A percentile compares a stretch with the other conserved stretches of the same genome.
Evolutionary conservation across 2,888 invertebrate species (phyloP).

Genomic region (Colletes collaris): DNA sequence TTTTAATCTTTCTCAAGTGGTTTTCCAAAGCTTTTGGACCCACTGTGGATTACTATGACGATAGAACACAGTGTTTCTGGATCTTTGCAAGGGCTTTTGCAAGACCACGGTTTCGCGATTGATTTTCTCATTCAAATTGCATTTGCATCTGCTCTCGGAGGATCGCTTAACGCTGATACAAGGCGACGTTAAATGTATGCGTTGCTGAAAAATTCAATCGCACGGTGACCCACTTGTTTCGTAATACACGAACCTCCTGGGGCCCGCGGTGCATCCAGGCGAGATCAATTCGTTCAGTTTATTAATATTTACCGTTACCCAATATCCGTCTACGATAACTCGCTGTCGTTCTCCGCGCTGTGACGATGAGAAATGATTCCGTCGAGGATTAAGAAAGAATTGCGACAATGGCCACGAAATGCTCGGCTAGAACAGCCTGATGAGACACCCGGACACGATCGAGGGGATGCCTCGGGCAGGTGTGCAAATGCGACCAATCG

Average conservation of each 20-base stretch:
- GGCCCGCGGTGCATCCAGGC: constrained; percentile 30
- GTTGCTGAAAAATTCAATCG: constrained; percentile 46
- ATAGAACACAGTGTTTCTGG: too few species aligned
- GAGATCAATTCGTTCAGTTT: constrained; percentile 53
- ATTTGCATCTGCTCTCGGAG: not conserved
- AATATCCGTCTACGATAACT: constrained; percentile 33
- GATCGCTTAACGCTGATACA: not conserved
- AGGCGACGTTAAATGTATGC: constrained; percentile 3
- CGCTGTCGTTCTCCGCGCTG: not conserved
- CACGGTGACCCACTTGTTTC: constrained; percentile 40
- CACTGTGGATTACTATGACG: too few species aligned
- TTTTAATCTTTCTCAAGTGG: too few species aligned
- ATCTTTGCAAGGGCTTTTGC: too few species aligned
- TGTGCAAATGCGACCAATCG: too few species aligned
- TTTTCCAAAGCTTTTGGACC: too few species aligned
- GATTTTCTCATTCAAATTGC: not conserved
- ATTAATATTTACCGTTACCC: constrained; percentile 58
- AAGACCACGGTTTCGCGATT: too few species aligned
- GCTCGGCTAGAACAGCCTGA: too few species aligned
- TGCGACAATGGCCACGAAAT: not conserved
- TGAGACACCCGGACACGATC: too few species aligned
- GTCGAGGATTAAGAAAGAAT: not conserved
- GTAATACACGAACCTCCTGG: constrained; percentile 54
- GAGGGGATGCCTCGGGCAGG: too few species aligned
- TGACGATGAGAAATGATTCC: constrained; percentile 5